Conservation (phyloP, 2,888 invertebrate species). For the Cryptocephalus moraei region DNA sequence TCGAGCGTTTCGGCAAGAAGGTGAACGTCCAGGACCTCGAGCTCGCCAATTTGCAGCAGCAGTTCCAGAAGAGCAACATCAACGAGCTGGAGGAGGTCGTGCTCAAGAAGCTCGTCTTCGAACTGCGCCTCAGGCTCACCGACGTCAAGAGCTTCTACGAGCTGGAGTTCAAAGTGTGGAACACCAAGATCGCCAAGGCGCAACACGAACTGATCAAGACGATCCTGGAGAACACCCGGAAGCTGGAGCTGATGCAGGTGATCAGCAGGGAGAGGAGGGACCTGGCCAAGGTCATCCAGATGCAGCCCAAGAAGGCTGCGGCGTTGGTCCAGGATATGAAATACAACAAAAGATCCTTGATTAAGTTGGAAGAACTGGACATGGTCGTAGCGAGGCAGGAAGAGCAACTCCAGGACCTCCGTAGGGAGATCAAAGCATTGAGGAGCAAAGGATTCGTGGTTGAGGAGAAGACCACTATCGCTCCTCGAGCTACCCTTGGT, state of each 20-base stretch:
- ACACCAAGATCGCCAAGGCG: constrained; percentile 30
- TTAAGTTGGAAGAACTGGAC: too few species aligned
- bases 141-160: constrained; percentile 39
- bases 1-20: constrained; percentile 46
- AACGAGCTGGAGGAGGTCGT: constrained; percentile 48
- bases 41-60: constrained; percentile 41
- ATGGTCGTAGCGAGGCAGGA: constrained; percentile 33
- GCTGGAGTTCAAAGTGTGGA: constrained; percentile 36
- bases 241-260: constrained; percentile 44
- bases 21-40: constrained; percentile 45
- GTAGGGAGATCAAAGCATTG: constrained; percentile 28
- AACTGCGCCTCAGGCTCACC: constrained; percentile 41
- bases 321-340: constrained; percentile 1
- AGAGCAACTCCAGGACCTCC: constrained; percentile 29
- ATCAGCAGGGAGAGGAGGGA: constrained; percentile 45
- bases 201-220: constrained; percentile 37
- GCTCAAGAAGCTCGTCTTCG: constrained; percentile 44
- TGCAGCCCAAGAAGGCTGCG: constrained; percentile 27
- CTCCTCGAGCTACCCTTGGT: too few species aligned
- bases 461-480: too few species aligned
- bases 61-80: constrained; percentile 43
- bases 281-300: constrained; percentile 35
- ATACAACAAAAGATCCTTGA: constrained; percentile 27
- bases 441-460: constrained; percentile 27
- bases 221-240: constrained; percentile 45